A percentile compares a stretch with the other conserved stretches of the same genome.
Conservation (phyloP, 2,888 invertebrate genomes). For the Therioaphis trifolii region DNA sequence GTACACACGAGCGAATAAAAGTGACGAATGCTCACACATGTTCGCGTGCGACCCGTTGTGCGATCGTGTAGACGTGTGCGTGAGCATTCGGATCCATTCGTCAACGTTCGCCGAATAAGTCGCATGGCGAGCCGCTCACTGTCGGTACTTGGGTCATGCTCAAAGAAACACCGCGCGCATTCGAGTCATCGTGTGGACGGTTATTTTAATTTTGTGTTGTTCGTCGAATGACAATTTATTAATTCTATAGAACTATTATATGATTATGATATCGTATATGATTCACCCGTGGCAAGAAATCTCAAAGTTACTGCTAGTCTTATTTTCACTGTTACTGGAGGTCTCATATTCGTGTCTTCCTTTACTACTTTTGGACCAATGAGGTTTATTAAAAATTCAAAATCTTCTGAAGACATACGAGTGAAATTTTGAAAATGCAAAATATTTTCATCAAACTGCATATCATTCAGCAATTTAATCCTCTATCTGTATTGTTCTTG, state of each 20-base stretch:
- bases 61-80: background rate
- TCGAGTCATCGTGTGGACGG: background rate
- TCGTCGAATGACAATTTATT: too few relatives aligned
- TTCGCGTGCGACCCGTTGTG: background rate
- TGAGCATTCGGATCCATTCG: background rate
- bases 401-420: slow-evolving; percentile 2
- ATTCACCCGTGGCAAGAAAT: slow-evolving; percentile 64
- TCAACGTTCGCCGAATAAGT: too few relatives aligned
- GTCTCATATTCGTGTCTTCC: background rate
- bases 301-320: slow-evolving; percentile 62
- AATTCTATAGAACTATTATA: too few relatives aligned
- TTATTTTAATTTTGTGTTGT: too few relatives aligned
- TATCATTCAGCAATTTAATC: background rate
- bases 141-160: too few relatives aligned
- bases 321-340: slow-evolving; percentile 53
- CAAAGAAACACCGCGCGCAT: too few relatives aligned
- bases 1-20: too few relatives aligned
- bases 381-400: slow-evolving; percentile 9
- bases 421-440: background rate
- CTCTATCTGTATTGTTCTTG: background rate
- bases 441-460: too few relatives aligned
- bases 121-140: too few relatives aligned
- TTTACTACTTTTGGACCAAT: slow-evolving; percentile 6
- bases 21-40: background rate
- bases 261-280: too few relatives aligned